These are phyloP conservation scores for Malurus melanocephalus DNA, from an alignment of 2,113 vertebrate species.

Conservation along the genomic window DNA sequence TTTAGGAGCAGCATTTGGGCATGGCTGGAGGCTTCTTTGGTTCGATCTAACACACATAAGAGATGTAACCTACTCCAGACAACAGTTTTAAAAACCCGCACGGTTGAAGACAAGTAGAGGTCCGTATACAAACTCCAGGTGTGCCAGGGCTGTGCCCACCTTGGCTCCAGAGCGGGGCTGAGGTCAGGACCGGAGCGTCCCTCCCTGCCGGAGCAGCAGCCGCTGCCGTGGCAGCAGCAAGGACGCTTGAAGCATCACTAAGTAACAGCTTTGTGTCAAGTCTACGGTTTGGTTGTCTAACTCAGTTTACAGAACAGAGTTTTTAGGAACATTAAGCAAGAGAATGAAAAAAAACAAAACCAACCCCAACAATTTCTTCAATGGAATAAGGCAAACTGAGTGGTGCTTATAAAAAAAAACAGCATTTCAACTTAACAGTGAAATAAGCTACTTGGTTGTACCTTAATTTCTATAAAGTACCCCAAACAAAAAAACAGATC, in stretches of 20 bases:
- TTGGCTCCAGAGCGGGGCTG: not conserved
- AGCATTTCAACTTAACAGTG: constrained; percentile 2
- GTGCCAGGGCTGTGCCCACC: constrained; percentile 44
- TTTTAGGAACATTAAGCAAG: not conserved
- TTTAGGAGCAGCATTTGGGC: constrained; percentile 96
- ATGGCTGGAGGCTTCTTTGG: constrained; percentile 99
- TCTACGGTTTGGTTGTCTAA: not conserved
- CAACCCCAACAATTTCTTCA: not conserved
- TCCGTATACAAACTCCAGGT: constrained; percentile 62
- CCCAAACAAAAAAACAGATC: constrained; percentile 5
- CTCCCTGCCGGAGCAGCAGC: not conserved
- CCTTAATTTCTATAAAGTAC: constrained; percentile 29
- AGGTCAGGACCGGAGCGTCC: not conserved
- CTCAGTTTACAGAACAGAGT: constrained; percentile 11
- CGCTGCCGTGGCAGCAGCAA: constrained; percentile 1
- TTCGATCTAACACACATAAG: constrained; percentile 89
- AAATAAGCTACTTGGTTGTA: constrained; percentile 44
- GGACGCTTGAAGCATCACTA: constrained; percentile 40
- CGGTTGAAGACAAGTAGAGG: constrained; percentile 68
- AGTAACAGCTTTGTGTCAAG: not conserved
- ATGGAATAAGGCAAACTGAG: constrained; percentile 61
- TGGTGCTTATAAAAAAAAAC: not conserved
- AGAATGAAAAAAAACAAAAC: not conserved
- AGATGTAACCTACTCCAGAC: constrained; percentile 86
- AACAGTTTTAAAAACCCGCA: constrained; percentile 68